Percentiles rank a stretch among this genome's conserved stretches.
Evolutionary conservation across 1,140 invertebrate species (phyloP).

Genomic region (Drosophila mojavensis): DNA sequence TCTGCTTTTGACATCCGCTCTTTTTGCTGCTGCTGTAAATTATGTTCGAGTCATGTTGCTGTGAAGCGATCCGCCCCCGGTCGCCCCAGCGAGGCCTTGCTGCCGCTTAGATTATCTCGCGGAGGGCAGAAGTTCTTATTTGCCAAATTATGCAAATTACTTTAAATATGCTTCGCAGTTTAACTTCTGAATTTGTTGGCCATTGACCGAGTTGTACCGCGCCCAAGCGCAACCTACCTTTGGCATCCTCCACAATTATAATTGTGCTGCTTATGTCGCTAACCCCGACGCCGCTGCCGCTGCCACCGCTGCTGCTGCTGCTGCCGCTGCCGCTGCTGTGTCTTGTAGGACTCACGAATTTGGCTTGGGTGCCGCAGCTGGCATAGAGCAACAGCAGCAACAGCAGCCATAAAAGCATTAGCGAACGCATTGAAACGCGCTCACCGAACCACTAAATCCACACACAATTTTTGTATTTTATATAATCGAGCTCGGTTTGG

Average conservation of each 20-base stretch:
- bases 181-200: no score
- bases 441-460: slow-evolving; percentile 35
- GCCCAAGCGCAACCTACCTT: slow-evolving; percentile 61
- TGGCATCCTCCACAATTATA: slow-evolving; percentile 83
- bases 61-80: slow-evolving; percentile 1
- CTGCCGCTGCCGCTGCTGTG: slow-evolving; percentile 32
- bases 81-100: not conserved
- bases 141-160: slow-evolving; percentile 80
- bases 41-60: slow-evolving; percentile 79
- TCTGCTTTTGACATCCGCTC: slow-evolving; percentile 65
- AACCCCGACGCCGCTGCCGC: not conserved
- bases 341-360: slow-evolving; percentile 73
- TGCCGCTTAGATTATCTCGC: slow-evolving; percentile 54
- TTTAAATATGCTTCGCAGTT: slow-evolving; percentile 64
- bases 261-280: slow-evolving; percentile 76
- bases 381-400: slow-evolving; percentile 19
- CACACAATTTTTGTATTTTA: slow-evolving; percentile 12
- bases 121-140: slow-evolving; percentile 42
- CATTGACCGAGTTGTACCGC: slow-evolving; percentile 48
- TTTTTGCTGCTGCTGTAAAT: slow-evolving; percentile 65
- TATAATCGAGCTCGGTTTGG: slow-evolving; percentile 27
- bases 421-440: slow-evolving; percentile 47
- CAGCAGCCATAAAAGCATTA: slow-evolving; percentile 23
- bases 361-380: slow-evolving; percentile 41
- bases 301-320: not conserved